Percentiles rank a stretch among this genome's conserved stretches.
Conservation (phyloP, 1,140 invertebrate species). For the Cephus cinctus region DNA sequence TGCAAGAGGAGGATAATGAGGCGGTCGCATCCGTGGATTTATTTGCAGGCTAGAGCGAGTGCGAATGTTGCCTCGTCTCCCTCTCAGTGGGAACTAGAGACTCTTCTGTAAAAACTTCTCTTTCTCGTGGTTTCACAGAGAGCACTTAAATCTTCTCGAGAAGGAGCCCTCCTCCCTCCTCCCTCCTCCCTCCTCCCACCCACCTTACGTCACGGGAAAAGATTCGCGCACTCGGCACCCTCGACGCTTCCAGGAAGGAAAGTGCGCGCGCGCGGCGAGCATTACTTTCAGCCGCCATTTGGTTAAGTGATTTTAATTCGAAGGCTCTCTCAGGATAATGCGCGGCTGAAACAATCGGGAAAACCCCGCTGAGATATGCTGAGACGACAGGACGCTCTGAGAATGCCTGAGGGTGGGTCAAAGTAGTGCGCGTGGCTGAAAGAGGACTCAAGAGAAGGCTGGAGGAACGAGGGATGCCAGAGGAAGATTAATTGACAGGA, state of each 20-base stretch:
- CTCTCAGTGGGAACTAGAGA: neutral
- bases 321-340: conserved; percentile 12
- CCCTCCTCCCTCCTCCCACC: neutral
- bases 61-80: too few relatives aligned
- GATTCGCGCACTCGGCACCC: neutral
- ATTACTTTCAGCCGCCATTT: conserved; percentile 13
- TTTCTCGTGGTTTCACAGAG: conserved; percentile 1
- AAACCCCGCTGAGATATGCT: neutral
- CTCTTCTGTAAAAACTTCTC: neutral
- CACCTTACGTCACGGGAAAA: neutral
- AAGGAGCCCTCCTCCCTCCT: too few relatives aligned
- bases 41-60: too few relatives aligned
- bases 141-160: too few relatives aligned
- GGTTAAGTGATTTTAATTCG: conserved; percentile 14
- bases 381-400: too few relatives aligned
- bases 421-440: too few relatives aligned
- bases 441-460: too few relatives aligned
- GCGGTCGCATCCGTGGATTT: neutral
- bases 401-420: too few relatives aligned
- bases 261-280: conserved; percentile 1
- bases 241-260: neutral
- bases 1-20: neutral
- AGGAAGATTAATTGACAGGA: conserved; percentile 9
- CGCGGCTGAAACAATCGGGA: conserved; percentile 12
- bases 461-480: neutral